Evolutionary conservation across 2,888 invertebrate species (phyloP).

Genomic region (Magallana nippona): DNA sequence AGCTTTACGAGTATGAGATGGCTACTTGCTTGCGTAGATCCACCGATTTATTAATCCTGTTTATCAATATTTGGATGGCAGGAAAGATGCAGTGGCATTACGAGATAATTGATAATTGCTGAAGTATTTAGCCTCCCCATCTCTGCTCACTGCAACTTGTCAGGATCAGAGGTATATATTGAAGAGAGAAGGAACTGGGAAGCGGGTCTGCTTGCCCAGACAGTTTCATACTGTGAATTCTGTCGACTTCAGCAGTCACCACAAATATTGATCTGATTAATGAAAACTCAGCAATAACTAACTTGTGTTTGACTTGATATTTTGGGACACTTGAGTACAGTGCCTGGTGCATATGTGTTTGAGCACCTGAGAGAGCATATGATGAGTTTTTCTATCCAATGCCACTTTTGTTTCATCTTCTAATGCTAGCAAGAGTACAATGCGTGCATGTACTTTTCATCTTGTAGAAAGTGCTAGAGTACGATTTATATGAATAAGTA

Average conservation of each 20-base stretch:
- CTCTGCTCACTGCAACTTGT: conserved; percentile 16
- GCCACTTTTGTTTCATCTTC: too few species aligned
- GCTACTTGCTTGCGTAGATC: conserved; percentile 33
- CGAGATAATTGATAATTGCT: conserved; percentile 7
- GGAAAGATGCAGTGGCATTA: neutral
- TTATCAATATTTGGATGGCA: conserved; percentile 25
- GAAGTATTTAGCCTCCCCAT: neutral
- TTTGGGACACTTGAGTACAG: too few species aligned
- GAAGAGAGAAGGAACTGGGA: too few species aligned
- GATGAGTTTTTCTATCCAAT: too few species aligned
- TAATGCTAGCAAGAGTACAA: too few species aligned
- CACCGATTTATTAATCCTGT: conserved; percentile 12
- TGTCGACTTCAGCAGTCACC: neutral
- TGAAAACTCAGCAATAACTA: neutral
- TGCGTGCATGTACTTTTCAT: too few species aligned
- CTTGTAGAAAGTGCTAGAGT: too few species aligned
- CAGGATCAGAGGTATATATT: neutral
- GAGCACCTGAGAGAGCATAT: too few species aligned
- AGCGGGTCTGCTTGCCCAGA: neutral
- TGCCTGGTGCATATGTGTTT: too few species aligned
- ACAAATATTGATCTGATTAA: neutral
- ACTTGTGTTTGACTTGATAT: too few species aligned
- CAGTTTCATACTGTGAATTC: neutral
- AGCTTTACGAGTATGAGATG: neutral
- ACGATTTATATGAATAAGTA: too few species aligned